Evolutionary conservation across 2,888 invertebrate species (phyloP), one percentile per base, ranked within the genome.

Genomic region (Ormyrus labotus): DNA sequence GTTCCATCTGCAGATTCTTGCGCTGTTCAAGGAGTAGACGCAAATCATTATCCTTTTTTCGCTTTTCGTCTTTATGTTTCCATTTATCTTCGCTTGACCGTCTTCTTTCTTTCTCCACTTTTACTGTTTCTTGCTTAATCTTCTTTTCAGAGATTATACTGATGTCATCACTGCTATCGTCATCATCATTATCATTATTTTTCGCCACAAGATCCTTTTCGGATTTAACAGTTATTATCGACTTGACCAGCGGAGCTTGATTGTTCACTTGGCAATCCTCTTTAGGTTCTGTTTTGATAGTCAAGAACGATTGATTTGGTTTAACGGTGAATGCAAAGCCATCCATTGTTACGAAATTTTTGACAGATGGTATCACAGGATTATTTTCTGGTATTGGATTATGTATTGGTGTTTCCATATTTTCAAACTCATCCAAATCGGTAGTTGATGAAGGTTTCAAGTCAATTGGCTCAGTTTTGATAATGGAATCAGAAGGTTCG

Each of bases 331-430:
- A 64, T 34, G 67, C 53, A 10, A 75, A 75, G 10, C 82, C 82
- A 10, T 82, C 79, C 0, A 73, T 10, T 7, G 64, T 78, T 9
- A 51, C 58, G 13, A 77, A 80, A 13, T 70, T 73, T 3, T 69
- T 55, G 10, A 67, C 34, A 3, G 50, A 13, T 0, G 64, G 65
- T 13, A 34, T 34, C 34, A 34, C 34, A 67, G 6, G 71, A n/a
- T 6, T 19, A 50, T 1, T 6, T 13, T 4, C 6, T 47, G 0
- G 11, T 69, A 9, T 47, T 53, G 80, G 67, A 9, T 13, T 67
- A 11, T 64, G 68, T 5, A 78, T 9, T 5, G 82, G 82, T 0
- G 82, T 82, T 45, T 34, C 19, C 80, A 82, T 80, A 34, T 77
- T 77, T 10, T 65, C 51, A 47, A 82, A 13, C 0, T 80, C 80